Base-by-base conservation (phyloP, 2,113 vertebrate genomes). In the Pholis gunnellus region DNA sequence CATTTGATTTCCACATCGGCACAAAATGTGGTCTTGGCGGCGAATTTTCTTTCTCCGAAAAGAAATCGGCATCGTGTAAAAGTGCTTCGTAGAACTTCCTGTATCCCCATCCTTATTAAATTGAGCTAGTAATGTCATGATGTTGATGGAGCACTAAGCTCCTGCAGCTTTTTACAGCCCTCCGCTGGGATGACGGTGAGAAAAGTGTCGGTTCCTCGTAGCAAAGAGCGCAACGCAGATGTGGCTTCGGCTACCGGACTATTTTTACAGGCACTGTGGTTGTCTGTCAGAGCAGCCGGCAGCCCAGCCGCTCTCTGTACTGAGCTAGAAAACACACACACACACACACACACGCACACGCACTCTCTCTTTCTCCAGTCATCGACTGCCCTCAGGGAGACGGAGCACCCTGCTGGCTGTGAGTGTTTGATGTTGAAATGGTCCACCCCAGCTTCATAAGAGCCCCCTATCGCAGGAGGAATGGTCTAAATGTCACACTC, bases 371-470 rank as follows among this genome's bases (percentile, higher is more conserved):
- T 75, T 56, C 48, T 46, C 50, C 27, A 81, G 86, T 88, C 86
- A 88, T 76, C 65, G 44, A 25, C 48, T 54, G 44, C 85, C 89
- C 81, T 72, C 4, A 40, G 87, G 73, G 72, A 87, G 77, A 84
- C 52, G 2, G 74, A 79, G 76, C 22, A 18, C 84, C 88, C 88
- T 78, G 87, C 87, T 76, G 85, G 36, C 89, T 85, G n/a, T 44
- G 79, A 82, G 85, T 84, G 86, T 93, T 91, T 92, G 85, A 94
- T 91, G 88, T 92, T 74, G 85, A 91, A 92, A 82, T 77, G 86
- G 80, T 89, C 83, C 87, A 65, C 72, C 83, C 70, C n/a, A 0
- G 75, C 82, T 88, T 85, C 83, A 88, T 90, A 84, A 86, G 83
- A 91, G 81, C 72, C 83, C 78, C 74, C 25, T 13, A 64, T 88